Base-by-base conservation (phyloP, 2,797 vertebrate genomes). In the Urophycis tenuis region DNA sequence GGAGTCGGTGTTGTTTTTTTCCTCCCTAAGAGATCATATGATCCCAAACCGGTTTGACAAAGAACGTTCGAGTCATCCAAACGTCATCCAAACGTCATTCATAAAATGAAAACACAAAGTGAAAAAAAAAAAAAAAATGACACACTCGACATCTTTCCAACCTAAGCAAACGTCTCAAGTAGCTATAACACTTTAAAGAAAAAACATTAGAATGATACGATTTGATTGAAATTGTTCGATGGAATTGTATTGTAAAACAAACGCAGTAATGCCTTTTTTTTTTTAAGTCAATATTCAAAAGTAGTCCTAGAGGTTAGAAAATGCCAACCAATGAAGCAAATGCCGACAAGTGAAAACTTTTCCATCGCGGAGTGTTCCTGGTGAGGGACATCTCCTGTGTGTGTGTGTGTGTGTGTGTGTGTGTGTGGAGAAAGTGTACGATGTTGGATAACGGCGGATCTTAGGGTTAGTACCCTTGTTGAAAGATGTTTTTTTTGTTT, bases 301-400 rank as follows among this genome's bases (percentile, higher is more conserved):
- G 83, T 77, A 81, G 82, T 85, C 85, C 75, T 71, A 74, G 87
- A 87, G 83, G 88, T 90, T 86, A 91, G 81, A 89, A 89, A 91
- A 91, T 77, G 60, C 80, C 92, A 93, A 93, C 92, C 93, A 93
- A 93, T 81, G 80, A 32, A 87, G 84, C 85, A 86, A 86, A 83
- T 79, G 83, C 81, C 80, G 82, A 84, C 83, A 82, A 87, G 76
- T 81, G 87, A 89, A n/a, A n/a, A n/a, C n/a, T n/a, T n/a, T n/a
- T n/a, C n/a, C n/a, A n/a, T n/a, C n/a, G n/a, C n/a, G n/a, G n/a
- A n/a, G n/a, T n/a, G n/a, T n/a, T n/a, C n/a, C n/a, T n/a, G n/a
- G n/a, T n/a, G n/a, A n/a, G n/a, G n/a, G n/a, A n/a, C n/a, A n/a
- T n/a, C n/a, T n/a, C n/a, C n/a, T n/a, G n/a, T n/a, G n/a, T n/a